phyloP scores from a whole-genome alignment of 1,140 invertebrate species.

The Chrysomallon squamiferum region DNA sequence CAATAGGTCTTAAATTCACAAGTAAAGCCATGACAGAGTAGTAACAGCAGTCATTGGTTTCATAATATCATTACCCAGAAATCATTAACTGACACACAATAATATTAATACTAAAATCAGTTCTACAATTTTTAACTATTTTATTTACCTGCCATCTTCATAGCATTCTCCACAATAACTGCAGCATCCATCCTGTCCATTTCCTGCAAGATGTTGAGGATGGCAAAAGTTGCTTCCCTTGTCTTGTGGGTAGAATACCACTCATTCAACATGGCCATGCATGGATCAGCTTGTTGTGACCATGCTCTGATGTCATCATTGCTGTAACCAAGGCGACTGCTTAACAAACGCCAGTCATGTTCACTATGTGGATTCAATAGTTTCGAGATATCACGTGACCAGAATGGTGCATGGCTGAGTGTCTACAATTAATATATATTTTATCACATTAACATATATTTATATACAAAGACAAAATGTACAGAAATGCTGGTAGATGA shows the following conservation, averaged over 20 bases:
- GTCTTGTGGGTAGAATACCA: constrained; percentile 59
- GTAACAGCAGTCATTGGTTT: too few species aligned
- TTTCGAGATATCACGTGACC: constrained; percentile 50
- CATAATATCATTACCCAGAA: too few species aligned
- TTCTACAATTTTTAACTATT: too few species aligned
- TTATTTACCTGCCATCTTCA: constrained; percentile 44
- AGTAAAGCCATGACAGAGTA: too few species aligned
- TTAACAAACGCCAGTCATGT: constrained; percentile 53
- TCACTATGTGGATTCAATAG: constrained; percentile 44
- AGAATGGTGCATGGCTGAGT: constrained; percentile 49
- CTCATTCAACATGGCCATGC: constrained; percentile 54
- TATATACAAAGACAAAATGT: background rate
- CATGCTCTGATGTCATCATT: constrained; percentile 52
- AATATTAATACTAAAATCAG: too few species aligned
- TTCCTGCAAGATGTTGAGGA: constrained; percentile 41
- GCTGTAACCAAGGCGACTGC: constrained; percentile 49
- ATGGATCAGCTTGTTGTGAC: constrained; percentile 51
- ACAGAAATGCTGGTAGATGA: background rate
- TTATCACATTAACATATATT: background rate
- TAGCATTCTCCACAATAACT: constrained; percentile 45
- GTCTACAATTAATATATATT: constrained; percentile 34
- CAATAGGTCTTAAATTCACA: too few species aligned
- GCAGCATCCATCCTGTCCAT: constrained; percentile 45
- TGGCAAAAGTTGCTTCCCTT: constrained; percentile 46
- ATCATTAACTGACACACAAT: too few species aligned